phyloP scores from a whole-genome alignment of 53 echinoderm and acorn worm species.

The Patiria pectinifera region DNA sequence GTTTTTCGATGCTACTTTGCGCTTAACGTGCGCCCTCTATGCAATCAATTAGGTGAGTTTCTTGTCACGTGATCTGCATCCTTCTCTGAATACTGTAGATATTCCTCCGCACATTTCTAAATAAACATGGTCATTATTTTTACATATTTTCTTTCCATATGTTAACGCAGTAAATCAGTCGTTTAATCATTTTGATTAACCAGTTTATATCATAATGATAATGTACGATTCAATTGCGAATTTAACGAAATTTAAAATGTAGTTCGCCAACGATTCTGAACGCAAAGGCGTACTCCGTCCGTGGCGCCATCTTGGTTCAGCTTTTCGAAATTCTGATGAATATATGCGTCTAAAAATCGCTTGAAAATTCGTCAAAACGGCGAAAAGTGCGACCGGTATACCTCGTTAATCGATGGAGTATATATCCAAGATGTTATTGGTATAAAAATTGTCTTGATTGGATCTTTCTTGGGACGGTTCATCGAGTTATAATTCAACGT shows the following conservation, averaged over 20 bases:
- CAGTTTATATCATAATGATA: neutral
- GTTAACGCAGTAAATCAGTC: neutral
- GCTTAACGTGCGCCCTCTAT: slow-evolving; percentile 46
- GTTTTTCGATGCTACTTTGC: no score
- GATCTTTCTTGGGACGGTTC: slow-evolving; percentile 73
- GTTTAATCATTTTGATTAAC: neutral
- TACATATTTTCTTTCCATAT: neutral
- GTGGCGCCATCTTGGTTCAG: slow-evolving; percentile 60
- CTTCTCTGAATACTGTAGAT: slow-evolving; percentile 8
- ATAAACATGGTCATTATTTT: neutral
- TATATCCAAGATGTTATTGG: slow-evolving; percentile 61
- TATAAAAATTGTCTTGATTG: slow-evolving; percentile 49
- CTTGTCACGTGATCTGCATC: slow-evolving; percentile 51
- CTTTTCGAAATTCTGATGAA: slow-evolving; percentile 57
- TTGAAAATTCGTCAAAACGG: slow-evolving; percentile 22
- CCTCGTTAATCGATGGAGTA: slow-evolving; percentile 67
- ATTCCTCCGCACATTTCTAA: slow-evolving; percentile 51
- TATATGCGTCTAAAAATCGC: slow-evolving; percentile 39
- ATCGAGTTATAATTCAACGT: slow-evolving; percentile 79
- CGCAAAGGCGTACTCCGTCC: slow-evolving; percentile 35
- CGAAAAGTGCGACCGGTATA: slow-evolving; percentile 76
- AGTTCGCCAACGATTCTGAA: slow-evolving; percentile 36
- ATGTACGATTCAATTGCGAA: neutral
- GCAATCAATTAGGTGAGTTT: slow-evolving; percentile 15
- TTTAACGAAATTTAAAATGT: slow-evolving; percentile 14